These are phyloP conservation scores for Drosophila vallismaia DNA, from an alignment of 2,888 invertebrate species.

Conservation along the genomic window DNA sequence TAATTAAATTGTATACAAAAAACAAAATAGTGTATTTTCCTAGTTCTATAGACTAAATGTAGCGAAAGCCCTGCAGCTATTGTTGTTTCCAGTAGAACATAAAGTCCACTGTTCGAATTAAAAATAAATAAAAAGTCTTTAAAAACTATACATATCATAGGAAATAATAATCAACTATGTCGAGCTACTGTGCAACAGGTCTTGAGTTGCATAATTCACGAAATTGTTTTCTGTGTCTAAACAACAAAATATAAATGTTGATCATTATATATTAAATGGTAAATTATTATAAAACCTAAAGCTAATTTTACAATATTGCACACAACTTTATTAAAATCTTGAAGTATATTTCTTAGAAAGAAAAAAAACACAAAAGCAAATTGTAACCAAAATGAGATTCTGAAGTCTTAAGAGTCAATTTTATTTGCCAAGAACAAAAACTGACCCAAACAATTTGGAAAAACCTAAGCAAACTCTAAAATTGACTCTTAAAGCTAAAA, in stretches of 20 bases:
- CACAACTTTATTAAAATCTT: conserved; percentile 42
- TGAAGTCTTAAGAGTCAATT: conserved; percentile 53
- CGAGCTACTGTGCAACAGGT: conserved; percentile 65
- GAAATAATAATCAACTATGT: conserved; percentile 35
- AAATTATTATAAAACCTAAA: conserved; percentile 18
- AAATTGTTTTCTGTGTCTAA: conserved; percentile 36
- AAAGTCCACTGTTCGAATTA: conserved; percentile 31
- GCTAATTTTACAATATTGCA: conserved; percentile 28
- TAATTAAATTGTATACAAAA: conserved; percentile 9
- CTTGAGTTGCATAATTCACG: conserved; percentile 70
- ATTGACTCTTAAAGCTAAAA: conserved; percentile 30
- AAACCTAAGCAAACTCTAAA: conserved; percentile 13
- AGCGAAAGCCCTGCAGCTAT: conserved; percentile 74
- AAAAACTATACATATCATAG: conserved; percentile 20
- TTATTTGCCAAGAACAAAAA: conserved; percentile 19
- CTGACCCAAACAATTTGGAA: conserved; percentile 46
- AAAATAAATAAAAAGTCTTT: conserved; percentile 8
- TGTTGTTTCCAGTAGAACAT: conserved; percentile 47
- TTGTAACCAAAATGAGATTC: conserved; percentile 65
- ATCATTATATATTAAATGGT: conserved; percentile 16
- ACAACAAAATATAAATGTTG: conserved; percentile 16
- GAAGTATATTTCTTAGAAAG: conserved; percentile 40
- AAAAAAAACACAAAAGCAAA: conserved; percentile 34
- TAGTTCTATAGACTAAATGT: conserved; percentile 23
- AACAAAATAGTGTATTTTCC: conserved; percentile 4